These are phyloP conservation scores for Corapipo altera DNA, from an alignment of 2,113 vertebrate species.

Conservation along the genomic window DNA sequence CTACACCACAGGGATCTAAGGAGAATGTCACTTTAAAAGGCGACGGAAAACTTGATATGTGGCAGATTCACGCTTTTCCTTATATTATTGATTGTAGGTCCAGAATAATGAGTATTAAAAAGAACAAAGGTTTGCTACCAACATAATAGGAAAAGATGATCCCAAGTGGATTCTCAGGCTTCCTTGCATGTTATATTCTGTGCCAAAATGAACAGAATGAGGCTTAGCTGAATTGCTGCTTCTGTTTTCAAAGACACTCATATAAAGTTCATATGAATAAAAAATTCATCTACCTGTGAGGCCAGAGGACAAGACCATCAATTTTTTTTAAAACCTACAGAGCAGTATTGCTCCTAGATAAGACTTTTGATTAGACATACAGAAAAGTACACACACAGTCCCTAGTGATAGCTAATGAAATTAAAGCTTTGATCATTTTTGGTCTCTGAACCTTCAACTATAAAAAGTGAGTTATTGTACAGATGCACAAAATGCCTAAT, in stretches of 20 bases:
- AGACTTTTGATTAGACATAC: not conserved
- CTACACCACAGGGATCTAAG: not conserved
- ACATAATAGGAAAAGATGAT: not conserved
- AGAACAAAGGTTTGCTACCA: constrained; percentile 23
- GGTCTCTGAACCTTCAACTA: not conserved
- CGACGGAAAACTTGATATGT: not conserved
- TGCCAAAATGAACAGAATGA: not conserved
- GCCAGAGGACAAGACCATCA: not conserved
- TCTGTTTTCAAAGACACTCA: not conserved
- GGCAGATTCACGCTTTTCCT: not conserved
- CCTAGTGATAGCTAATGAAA: not conserved
- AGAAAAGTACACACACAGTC: not conserved
- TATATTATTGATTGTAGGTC: not conserved
- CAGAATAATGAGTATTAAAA: not conserved
- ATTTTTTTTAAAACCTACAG: not conserved
- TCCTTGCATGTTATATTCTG: not conserved
- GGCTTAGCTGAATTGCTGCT: not conserved
- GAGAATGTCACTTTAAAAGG: not conserved
- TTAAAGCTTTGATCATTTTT: constrained; percentile 1
- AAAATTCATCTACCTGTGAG: not conserved
- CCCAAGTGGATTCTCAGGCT: not conserved
- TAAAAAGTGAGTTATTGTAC: not conserved
- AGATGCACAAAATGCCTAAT: not conserved
- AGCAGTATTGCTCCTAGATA: not conserved
- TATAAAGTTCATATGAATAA: not conserved